A percentile compares a stretch with the other conserved stretches of the same genome.
These are phyloP conservation scores for Laothoe populi DNA, from an alignment of 2,888 invertebrate species.

Conservation along the genomic window DNA sequence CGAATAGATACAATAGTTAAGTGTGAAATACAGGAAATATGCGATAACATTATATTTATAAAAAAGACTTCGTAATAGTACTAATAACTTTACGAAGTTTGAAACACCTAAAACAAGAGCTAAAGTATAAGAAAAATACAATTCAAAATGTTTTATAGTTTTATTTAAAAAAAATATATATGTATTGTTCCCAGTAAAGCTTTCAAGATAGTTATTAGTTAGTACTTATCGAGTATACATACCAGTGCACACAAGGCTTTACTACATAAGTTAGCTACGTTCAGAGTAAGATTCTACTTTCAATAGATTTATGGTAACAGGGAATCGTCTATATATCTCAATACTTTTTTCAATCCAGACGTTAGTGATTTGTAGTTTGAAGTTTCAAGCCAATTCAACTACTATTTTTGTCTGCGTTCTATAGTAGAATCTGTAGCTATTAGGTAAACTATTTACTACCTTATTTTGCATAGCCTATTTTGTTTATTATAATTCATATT, in stretches of 20 bases:
- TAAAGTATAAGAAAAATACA: too few species aligned
- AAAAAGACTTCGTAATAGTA: too few species aligned
- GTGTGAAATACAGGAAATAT: too few species aligned
- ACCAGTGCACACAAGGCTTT: constrained; percentile 25
- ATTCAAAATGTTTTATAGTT: too few species aligned
- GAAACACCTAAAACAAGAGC: too few species aligned
- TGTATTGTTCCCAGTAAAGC: too few species aligned
- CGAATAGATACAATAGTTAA: too few species aligned
- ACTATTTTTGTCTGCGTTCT: constrained; percentile 18
- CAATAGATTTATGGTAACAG: constrained; percentile 48
- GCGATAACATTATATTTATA: too few species aligned
- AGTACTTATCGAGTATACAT: constrained; percentile 1
- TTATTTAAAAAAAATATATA: too few species aligned
- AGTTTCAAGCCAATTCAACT: constrained; percentile 28
- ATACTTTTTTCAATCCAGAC: constrained; percentile 44
- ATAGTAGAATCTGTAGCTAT: neutral
- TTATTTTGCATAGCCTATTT: neutral
- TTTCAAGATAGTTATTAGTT: constrained; percentile 8
- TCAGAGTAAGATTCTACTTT: constrained; percentile 28
- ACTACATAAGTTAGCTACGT: constrained; percentile 28
- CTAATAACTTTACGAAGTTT: too few species aligned
- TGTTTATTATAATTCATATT: too few species aligned
- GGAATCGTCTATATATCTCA: constrained; percentile 46
- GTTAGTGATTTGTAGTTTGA: constrained; percentile 34
- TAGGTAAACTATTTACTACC: neutral